These are phyloP conservation scores for Sinohyriopsis cumingii DNA, from an alignment of 2,888 invertebrate genomes.

Conservation along the genomic window DNA sequence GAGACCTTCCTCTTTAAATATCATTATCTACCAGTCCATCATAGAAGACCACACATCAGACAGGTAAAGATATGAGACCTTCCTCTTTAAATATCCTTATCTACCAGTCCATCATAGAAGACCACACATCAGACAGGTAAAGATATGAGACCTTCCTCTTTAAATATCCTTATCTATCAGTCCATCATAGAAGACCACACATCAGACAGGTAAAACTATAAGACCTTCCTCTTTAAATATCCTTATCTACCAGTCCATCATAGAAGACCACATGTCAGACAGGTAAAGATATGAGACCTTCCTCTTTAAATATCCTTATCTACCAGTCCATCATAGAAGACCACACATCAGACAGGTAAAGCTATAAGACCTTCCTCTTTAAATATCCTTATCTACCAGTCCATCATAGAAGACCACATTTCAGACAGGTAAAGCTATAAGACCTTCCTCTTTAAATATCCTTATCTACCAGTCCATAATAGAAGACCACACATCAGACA, in stretches of 20 bases:
- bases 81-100: slow-evolving; percentile 77
- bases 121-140: slow-evolving; percentile 5
- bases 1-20: too few species aligned
- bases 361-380: too few species aligned
- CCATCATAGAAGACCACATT: slow-evolving; percentile 13
- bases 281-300: too few species aligned
- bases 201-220: background rate
- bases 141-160: too few species aligned
- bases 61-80: too few species aligned
- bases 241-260: slow-evolving; percentile 78
- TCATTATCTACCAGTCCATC: slow-evolving; percentile 78
- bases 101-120: slow-evolving; percentile 73
- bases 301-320: slow-evolving; percentile 77
- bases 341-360: slow-evolving; percentile 1
- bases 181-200: slow-evolving; percentile 14
- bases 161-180: slow-evolving; percentile 82
- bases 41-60: slow-evolving; percentile 13
- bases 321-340: slow-evolving; percentile 73
- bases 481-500: slow-evolving; percentile 8
- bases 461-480: slow-evolving; percentile 77
- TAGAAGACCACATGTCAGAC: slow-evolving; percentile 12
- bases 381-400: slow-evolving; percentile 81
- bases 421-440: background rate
- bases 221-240: too few species aligned
- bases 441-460: too few species aligned